Conservation (phyloP, 2,113 vertebrate species). For the Proteles cristata region DNA sequence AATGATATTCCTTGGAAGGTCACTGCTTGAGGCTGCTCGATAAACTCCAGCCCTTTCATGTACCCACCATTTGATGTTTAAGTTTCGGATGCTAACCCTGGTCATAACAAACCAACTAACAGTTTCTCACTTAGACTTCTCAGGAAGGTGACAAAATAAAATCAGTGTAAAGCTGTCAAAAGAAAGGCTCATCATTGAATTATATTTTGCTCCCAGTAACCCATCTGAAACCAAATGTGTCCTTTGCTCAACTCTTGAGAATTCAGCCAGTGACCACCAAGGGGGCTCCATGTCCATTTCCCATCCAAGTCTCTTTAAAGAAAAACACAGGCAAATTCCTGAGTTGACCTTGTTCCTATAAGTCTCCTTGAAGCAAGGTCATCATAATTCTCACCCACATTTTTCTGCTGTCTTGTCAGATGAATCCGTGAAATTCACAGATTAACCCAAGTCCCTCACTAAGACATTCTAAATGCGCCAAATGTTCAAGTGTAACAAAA, state of each 20-base stretch:
- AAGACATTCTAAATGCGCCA: conserved; percentile 70
- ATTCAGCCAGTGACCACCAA: not conserved
- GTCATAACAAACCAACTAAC: conserved; percentile 26
- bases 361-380: conserved; percentile 77
- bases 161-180: conserved; percentile 53
- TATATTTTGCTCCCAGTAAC: conserved; percentile 4
- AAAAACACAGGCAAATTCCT: conserved; percentile 44
- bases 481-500: conserved; percentile 81
- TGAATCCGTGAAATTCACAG: conserved; percentile 78
- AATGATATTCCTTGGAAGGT: conserved; percentile 42
- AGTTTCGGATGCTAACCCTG: not conserved
- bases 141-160: conserved; percentile 68
- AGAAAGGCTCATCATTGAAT: conserved; percentile 24
- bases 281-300: not conserved
- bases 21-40: not conserved
- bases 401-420: conserved; percentile 79
- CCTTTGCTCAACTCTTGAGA: not conserved
- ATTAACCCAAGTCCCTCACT: conserved; percentile 80
- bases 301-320: conserved; percentile 31
- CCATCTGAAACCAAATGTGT: conserved; percentile 44
- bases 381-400: conserved; percentile 53
- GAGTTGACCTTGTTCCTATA: conserved; percentile 58
- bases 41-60: not conserved
- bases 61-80: not conserved
- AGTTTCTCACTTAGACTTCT: conserved; percentile 58